Evolutionary conservation across 2,113 vertebrate species (phyloP), one percentile per base, ranked within the genome.

Genomic region (Grantiella picta): DNA sequence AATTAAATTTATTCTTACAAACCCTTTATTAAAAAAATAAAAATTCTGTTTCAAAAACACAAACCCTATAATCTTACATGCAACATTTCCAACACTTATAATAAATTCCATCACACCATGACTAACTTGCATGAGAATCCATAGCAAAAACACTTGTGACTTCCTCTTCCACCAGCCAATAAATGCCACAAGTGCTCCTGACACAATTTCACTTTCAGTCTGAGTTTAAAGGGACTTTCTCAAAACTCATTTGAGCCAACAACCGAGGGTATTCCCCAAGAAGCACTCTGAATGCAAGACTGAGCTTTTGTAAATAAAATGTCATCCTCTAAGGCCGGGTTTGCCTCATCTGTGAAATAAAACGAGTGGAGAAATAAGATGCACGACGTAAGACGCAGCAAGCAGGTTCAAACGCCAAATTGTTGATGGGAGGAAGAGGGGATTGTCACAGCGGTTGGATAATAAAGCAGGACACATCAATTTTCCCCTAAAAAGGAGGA

Each of bases 401-500:
- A 35, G 4, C 12, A 36, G 17, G 40, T 11, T 69, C 16, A 25
- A 50, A 54, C 50, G 6, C 24, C 7, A 8, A 3, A n/a, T 1
- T 28, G 44, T 0, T 19, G 28, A 57, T 0, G 29, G 33, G 33
- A 50, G 11, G 52, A 9, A 18, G 3, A 10, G 44, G 20, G 4
- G 15, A 17, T 10, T 22, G 69, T 8, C 16, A 7, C 68, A n/a
- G 52, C 0, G 8, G 29, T 3, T n/a, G 45, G 18, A 8, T 10
- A 63, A 68, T 3, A 49, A 27, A 63, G 31, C 35, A 49, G 6
- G 3, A 29, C 1, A 9, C 12, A 0, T 7, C 11, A 15, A 10
- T 40, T 42, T 81, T 42, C 45, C 45, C 50, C 40, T 9, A 0
- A 29, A 14, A n/a, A 82, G 23, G 11, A 35, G 33, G 33, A 38